These are phyloP conservation scores for Campopleginae sp. DNA, from an alignment of 2,888 invertebrate species.

Conservation along the genomic window DNA sequence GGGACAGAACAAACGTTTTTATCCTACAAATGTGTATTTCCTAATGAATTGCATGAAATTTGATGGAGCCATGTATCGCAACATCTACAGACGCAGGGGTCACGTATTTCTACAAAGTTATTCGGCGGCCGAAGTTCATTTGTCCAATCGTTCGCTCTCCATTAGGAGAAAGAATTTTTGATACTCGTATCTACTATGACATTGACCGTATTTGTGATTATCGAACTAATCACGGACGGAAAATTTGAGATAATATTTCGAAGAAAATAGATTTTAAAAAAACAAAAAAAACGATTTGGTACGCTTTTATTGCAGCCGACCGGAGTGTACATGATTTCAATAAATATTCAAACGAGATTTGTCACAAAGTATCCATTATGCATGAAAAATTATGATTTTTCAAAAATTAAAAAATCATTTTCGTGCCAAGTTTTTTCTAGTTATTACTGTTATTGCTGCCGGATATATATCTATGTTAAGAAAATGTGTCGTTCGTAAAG, in stretches of 20 bases:
- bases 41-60: neutral
- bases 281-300: neutral
- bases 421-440: neutral
- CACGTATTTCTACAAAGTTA: neutral
- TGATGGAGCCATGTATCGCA: neutral
- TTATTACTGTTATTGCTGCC: neutral
- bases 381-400: neutral
- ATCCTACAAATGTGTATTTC: neutral
- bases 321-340: neutral
- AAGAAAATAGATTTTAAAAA: neutral
- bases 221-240: neutral
- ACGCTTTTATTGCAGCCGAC: neutral
- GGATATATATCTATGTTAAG: neutral
- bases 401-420: neutral
- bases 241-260: neutral
- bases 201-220: neutral
- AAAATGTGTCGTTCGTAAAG: neutral
- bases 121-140: constrained; percentile 41
- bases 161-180: neutral
- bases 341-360: neutral
- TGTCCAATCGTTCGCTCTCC: neutral
- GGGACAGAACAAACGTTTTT: neutral
- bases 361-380: neutral
- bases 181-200: neutral
- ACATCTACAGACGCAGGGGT: neutral